Percentiles rank a stretch among this genome's conserved stretches.
Evolutionary conservation across 2,888 invertebrate genomes (phyloP).

Genomic region (Labia minor): DNA sequence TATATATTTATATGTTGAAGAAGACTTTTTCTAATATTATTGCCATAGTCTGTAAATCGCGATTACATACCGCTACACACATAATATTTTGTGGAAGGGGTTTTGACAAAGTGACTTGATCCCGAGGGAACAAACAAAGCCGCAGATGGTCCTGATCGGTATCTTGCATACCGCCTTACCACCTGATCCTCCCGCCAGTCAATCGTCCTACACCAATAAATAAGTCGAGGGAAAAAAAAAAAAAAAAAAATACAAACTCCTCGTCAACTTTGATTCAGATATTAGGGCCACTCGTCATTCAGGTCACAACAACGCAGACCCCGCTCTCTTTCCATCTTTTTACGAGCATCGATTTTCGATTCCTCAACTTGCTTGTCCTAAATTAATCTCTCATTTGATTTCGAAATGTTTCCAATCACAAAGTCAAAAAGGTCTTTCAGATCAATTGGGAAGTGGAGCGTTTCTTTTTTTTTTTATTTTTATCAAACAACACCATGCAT

Average conservation of each 20-base stretch:
- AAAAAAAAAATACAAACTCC: not conserved
- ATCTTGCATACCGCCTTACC: not conserved
- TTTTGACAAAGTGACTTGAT: not conserved
- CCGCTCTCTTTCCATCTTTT: not conserved
- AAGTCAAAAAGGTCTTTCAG: not conserved
- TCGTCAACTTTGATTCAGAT: slow-evolving; percentile 3
- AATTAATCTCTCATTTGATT: slow-evolving; percentile 8
- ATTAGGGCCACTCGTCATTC: not conserved
- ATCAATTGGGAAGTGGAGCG: not conserved
- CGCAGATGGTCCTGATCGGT: not conserved
- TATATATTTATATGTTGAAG: too few species aligned
- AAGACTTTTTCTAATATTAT: not conserved
- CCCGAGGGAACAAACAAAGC: not conserved
- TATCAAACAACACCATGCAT: not conserved
- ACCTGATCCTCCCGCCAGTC: not conserved
- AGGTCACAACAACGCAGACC: not conserved
- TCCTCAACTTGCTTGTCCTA: slow-evolving; percentile 13
- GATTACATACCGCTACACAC: slow-evolving; percentile 2
- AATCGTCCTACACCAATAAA: not conserved
- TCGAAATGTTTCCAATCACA: not conserved
- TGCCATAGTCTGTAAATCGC: not conserved
- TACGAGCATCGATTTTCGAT: not conserved
- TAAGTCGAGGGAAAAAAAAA: not conserved
- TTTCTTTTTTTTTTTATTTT: not conserved
- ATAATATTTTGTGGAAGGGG: not conserved